Conservation (phyloP, 2,113 vertebrate species). For the Nicator chloris region DNA sequence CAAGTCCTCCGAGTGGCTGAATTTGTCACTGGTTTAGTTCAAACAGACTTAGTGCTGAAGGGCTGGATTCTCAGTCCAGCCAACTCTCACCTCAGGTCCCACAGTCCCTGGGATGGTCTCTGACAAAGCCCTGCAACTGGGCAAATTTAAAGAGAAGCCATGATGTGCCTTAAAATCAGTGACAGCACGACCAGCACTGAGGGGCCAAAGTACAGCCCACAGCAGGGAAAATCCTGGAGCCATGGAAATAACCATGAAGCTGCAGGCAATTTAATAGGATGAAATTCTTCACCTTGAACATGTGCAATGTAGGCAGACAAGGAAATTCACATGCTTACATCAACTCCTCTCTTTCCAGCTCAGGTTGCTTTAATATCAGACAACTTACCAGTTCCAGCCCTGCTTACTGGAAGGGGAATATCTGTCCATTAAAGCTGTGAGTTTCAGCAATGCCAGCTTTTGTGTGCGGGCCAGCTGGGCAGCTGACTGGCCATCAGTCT, state of each 20-base stretch:
- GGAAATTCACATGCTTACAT: neutral
- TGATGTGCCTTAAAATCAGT: neutral
- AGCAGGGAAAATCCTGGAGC: neutral
- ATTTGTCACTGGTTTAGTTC: neutral
- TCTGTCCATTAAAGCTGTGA: conserved; percentile 88
- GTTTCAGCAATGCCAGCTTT: conserved; percentile 81
- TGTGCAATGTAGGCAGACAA: neutral
- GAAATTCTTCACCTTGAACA: neutral
- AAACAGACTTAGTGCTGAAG: neutral
- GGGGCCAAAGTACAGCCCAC: neutral
- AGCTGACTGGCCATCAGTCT: conserved; percentile 69
- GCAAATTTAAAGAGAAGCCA: neutral
- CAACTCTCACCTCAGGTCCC: neutral
- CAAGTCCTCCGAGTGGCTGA: neutral
- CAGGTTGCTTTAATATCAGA: neutral
- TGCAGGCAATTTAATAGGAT: neutral
- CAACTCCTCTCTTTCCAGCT: neutral
- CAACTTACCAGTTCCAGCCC: conserved; percentile 89
- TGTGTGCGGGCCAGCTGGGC: conserved; percentile 78
- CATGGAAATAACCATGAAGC: neutral
- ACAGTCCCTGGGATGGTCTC: neutral
- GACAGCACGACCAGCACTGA: fast-evolving
- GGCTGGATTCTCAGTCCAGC: neutral
- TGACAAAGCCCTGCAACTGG: neutral
- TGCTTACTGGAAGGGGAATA: conserved; percentile 85